Percentiles rank a stretch among this genome's conserved stretches.
These are phyloP conservation scores for Drosophila nasuta DNA, from an alignment of 1,140 invertebrate genomes.

Conservation along the genomic window DNA sequence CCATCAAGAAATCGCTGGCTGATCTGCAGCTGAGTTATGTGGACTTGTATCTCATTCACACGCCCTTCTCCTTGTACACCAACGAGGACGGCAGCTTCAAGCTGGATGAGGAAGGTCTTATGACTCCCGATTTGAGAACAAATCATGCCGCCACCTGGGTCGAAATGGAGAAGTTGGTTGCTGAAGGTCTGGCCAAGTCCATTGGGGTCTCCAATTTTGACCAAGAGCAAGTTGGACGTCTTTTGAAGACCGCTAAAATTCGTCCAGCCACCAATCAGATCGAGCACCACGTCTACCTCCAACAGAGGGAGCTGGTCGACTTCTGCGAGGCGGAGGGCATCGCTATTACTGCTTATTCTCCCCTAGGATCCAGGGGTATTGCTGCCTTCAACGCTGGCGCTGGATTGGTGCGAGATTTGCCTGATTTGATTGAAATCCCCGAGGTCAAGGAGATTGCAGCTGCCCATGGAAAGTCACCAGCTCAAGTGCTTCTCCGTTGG, in stretches of 20 bases:
- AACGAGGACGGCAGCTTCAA: constrained; percentile 84
- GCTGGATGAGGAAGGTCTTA: constrained; percentile 86
- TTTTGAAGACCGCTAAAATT: constrained; percentile 88
- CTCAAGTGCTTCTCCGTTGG: constrained; percentile 92
- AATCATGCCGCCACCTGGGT: constrained; percentile 91
- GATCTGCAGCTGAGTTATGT: constrained; percentile 92
- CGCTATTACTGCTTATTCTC: constrained; percentile 93
- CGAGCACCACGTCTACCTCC: constrained; percentile 93
- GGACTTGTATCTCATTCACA: constrained; percentile 94
- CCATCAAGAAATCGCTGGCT: constrained; percentile 89
- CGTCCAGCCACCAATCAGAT: constrained; percentile 91
- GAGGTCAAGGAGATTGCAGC: constrained; percentile 89
- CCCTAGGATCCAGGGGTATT: constrained; percentile 90
- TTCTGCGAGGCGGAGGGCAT: constrained; percentile 91
- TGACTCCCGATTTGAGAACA: constrained; percentile 88
- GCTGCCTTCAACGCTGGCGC: constrained; percentile 85
- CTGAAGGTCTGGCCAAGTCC: constrained; percentile 87
- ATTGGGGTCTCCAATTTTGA: constrained; percentile 94
- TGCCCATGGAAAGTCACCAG: constrained; percentile 89
- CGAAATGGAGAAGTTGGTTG: constrained; percentile 91
- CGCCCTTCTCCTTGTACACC: constrained; percentile 88
- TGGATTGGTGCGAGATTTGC: constrained; percentile 85
- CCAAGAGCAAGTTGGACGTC: constrained; percentile 88
- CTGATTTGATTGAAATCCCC: constrained; percentile 89
- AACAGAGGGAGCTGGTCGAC: constrained; percentile 90